Percentiles rank a stretch among this genome's conserved stretches.
Conservation (phyloP, 92 coral and sea anemone species). For the Actinernus sp. region DNA sequence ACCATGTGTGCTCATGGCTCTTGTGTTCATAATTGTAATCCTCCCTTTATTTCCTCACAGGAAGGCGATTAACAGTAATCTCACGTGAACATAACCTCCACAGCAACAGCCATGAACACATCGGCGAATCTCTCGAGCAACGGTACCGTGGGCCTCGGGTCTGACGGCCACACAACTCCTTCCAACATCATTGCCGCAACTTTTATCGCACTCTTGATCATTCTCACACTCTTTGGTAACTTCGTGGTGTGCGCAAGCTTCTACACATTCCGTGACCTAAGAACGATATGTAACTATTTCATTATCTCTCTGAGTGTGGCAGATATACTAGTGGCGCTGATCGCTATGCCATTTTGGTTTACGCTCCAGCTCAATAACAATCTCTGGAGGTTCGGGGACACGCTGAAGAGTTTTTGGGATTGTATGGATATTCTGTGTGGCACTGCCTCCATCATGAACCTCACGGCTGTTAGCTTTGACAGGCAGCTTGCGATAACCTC, state of each 20-base stretch:
- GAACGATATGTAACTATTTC: conserved; percentile 92
- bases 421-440: conserved; percentile 91
- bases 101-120: not conserved
- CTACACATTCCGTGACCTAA: conserved; percentile 83
- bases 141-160: not conserved
- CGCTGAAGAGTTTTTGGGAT: conserved; percentile 70
- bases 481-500: conserved; percentile 95
- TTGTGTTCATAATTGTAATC: too few species aligned
- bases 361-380: conserved; percentile 61
- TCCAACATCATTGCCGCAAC: conserved; percentile 72
- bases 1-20: too few species aligned
- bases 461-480: conserved; percentile 91
- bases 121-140: conserved; percentile 10
- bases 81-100: too few species aligned
- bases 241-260: conserved; percentile 90
- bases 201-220: conserved; percentile 74
- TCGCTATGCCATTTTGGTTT: conserved; percentile 95
- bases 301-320: conserved; percentile 84
- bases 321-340: conserved; percentile 82
- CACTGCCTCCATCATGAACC: conserved; percentile 87
- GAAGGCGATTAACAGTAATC: too few species aligned
- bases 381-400: conserved; percentile 24
- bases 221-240: conserved; percentile 81
- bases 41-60: too few species aligned
- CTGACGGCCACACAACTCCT: conserved; percentile 7